phyloP scores from a whole-genome alignment of 1,140 invertebrate species.

The Palaemon carinicauda region DNA sequence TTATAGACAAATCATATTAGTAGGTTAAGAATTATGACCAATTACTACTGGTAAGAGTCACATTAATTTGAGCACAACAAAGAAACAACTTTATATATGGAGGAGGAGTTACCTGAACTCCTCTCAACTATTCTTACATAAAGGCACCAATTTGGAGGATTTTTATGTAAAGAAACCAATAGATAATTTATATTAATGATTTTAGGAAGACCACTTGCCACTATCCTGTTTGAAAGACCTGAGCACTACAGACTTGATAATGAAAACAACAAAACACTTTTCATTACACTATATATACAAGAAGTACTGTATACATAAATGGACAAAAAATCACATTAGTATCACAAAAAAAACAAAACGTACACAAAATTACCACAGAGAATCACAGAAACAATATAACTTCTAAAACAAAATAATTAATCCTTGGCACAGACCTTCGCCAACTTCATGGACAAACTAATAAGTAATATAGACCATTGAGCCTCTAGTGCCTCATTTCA shows the following conservation, averaged over 20 bases:
- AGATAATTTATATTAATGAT: slow-evolving; percentile 38
- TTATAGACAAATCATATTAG: not conserved
- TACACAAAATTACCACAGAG: slow-evolving; percentile 40
- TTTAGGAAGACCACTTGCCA: slow-evolving; percentile 52
- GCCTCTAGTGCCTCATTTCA: not conserved
- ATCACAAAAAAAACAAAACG: slow-evolving; percentile 50
- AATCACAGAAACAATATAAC: slow-evolving; percentile 53
- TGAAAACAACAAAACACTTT: slow-evolving; percentile 34
- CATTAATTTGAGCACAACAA: slow-evolving; percentile 29
- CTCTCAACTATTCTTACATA: slow-evolving; percentile 23
- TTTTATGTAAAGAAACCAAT: slow-evolving; percentile 37
- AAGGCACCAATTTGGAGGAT: slow-evolving; percentile 55
- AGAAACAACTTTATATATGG: not conserved
- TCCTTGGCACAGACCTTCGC: slow-evolving; percentile 19
- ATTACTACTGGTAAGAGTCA: slow-evolving; percentile 18
- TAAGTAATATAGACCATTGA: not conserved
- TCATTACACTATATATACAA: slow-evolving; percentile 33
- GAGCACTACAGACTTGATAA: slow-evolving; percentile 44
- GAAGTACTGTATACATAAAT: slow-evolving; percentile 48
- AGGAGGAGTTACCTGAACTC: not conserved
- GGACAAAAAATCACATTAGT: slow-evolving; percentile 49
- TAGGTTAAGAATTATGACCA: not conserved
- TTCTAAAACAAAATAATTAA: not conserved
- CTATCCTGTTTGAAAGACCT: slow-evolving; percentile 53
- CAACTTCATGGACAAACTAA: too few species aligned